Base-by-base conservation (phyloP, 2,797 vertebrate genomes). In the Meriones psammophilus region DNA sequence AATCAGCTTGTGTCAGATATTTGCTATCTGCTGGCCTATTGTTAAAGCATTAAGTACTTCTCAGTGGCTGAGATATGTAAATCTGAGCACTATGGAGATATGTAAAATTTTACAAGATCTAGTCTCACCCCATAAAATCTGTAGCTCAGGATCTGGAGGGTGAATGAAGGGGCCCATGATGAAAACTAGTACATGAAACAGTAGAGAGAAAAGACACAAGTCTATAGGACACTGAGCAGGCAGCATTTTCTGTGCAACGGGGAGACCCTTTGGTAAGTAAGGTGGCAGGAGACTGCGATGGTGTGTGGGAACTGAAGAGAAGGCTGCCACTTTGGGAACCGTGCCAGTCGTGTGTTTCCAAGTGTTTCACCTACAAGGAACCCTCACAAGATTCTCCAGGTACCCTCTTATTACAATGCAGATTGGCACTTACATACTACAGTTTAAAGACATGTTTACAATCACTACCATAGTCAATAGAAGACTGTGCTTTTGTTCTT, bases 381-480 rank as follows among this genome's bases (percentile, higher is more conserved):
- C 28, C 5, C 12, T 0, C 22, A 28, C 33, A n/a, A 12, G 8
- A 1, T 22, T 62, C 4, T 78, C 42, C 15, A 26, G 0, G 12
- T 13, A 26, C 8, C 39, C 30, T 39, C n/a, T 83, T 28, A 2
- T 42, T 56, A 26, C 24, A 18, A 0, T 39, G 13, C 2, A 62
- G 14, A 12, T 13, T 30, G 33, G 28, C 64, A 58, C 42, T 3
- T 33, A 4, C 13, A 15, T 4, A 2, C 1, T 28, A 24, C 24
- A 1, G 3, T 14, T 58, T 68, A 86, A 88, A 84, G 50, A 24
- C 1, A 71, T 0, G 2, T 73, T 93, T 60, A 3, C 30, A 88
- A 50, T 64, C 26, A 33, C 39, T 78, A 8, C 20, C 36, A 50
- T 22, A 54, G 8, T 64, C n/a, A 30, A 33, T 39, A 33, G 10